Evolutionary conservation across 2,797 vertebrate species (phyloP), one percentile per base, ranked within the genome.

Genomic region (Cuculus canorus): DNA sequence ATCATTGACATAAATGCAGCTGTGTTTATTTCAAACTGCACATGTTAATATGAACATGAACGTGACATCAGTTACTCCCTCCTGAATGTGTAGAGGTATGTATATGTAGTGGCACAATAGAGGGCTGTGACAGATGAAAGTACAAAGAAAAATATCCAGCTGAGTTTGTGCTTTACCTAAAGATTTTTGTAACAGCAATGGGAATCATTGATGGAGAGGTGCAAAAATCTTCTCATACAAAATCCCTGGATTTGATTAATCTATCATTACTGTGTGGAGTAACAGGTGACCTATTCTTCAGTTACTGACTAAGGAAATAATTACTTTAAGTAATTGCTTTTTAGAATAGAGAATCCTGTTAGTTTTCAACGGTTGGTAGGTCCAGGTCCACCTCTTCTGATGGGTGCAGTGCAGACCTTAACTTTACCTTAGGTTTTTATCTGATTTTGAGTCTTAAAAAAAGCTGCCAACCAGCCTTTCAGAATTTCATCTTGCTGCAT

Each of bases 1-100:
- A 95, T 96, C 92, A 84, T 95, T 91, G 91, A 80, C 93, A 96
- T 97, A 97, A 97, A 95, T 96, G 96, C 95, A 96, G 94, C 93
- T 95, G 88, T 96, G 95, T 96, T 97, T 96, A 92, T 96, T 92
- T 94, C 83, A 90, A 85, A 88, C 45, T 73, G 70, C 94, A 88
- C 71, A 95, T 95, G 92, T 95, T 95, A 92, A 93, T 88, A 96
- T 92, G 93, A 91, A 97, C 93, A 97, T 82, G 87, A 85, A 68
- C 91, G 83, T 96, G 78, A n/a, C 52, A 90, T 81, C 57, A 81
- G 90, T 90, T 93, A 54, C 71, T 94, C 72, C 59, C 47, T 65
- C 90, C 43, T 65, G 63, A 60, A 61, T 56, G 65, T 86, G 61
- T 33, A 70, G 86, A 88, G 83, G 71, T 88, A 37, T 66, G 69